Evolutionary conservation across 2,113 vertebrate species (phyloP).

Genomic region (Trinectes maculatus): DNA sequence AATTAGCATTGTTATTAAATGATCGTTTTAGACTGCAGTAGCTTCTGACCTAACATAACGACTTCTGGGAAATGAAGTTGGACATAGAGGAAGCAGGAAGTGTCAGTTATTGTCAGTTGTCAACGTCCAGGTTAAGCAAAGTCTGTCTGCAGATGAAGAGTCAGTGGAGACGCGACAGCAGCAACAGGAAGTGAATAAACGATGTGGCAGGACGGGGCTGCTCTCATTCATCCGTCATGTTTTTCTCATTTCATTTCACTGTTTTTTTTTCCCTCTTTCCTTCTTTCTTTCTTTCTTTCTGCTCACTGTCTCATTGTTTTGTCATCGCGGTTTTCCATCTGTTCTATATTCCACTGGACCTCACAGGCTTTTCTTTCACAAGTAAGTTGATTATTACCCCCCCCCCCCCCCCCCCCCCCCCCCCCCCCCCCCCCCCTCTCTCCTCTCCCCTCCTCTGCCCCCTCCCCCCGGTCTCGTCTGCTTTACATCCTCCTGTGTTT

Average conservation of each 20-base stretch:
- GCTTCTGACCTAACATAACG: no score
- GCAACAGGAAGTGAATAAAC: constrained; percentile 22
- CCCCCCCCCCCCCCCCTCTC: neutral
- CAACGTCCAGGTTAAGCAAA: constrained; percentile 6
- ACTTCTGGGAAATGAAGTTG: neutral
- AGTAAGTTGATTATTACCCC: constrained; percentile 88
- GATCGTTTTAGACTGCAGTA: constrained; percentile 27
- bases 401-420: neutral
- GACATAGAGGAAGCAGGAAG: neutral
- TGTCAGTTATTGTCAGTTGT: constrained; percentile 7
- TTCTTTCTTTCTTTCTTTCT: constrained; percentile 58
- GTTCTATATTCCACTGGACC: constrained; percentile 87
- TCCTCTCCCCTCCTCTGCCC: no score
- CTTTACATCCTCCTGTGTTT: constrained; percentile 37
- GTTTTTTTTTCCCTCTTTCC: constrained; percentile 74
- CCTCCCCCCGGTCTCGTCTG: constrained; percentile 13
- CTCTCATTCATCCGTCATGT: constrained; percentile 48
- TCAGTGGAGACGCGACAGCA: neutral
- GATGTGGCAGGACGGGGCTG: constrained; percentile 26
- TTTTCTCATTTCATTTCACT: constrained; percentile 72
- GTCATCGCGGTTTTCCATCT: constrained; percentile 81
- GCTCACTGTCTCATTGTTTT: constrained; percentile 65
- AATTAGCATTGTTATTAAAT: constrained; percentile 42
- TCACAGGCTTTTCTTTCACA: constrained; percentile 90
- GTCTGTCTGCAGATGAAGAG: neutral